Evolutionary conservation across 1,140 invertebrate species (phyloP).

Genomic region (Trichomalopsis sarcophagae): DNA sequence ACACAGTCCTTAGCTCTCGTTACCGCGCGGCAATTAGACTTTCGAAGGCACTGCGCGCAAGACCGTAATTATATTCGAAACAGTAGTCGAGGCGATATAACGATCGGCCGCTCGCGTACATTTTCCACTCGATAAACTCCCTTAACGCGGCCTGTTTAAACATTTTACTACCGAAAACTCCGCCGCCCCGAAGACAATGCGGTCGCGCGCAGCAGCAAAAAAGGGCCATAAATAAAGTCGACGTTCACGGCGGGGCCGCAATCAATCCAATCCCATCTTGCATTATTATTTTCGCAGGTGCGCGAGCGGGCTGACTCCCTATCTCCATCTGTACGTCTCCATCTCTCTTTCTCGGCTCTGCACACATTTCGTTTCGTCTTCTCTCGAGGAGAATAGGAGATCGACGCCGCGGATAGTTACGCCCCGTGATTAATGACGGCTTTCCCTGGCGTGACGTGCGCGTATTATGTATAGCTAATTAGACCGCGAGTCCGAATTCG

Average conservation of each 20-base stretch:
- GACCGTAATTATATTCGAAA: background rate
- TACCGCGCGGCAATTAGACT: background rate
- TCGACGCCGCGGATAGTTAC: slow-evolving; percentile 48
- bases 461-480: slow-evolving; percentile 10
- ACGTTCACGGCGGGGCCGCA: background rate
- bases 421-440: slow-evolving; percentile 47
- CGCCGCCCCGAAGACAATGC: background rate
- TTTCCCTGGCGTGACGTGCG: slow-evolving; percentile 13
- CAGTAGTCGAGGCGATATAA: background rate
- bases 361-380: slow-evolving; percentile 17
- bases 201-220: background rate
- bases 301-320: background rate
- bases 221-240: background rate
- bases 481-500: background rate
- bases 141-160: slow-evolving; percentile 12
- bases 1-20: background rate
- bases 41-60: background rate
- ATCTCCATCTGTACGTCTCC: slow-evolving; percentile 19
- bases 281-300: slow-evolving; percentile 48
- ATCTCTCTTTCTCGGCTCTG: slow-evolving; percentile 8
- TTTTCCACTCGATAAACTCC: slow-evolving; percentile 39
- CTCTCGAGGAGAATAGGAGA: slow-evolving; percentile 27
- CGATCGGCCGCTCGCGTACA: background rate
- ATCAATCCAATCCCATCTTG: slow-evolving; percentile 43
- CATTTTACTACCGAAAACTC: background rate